Conservation (phyloP, 1,140 invertebrate genomes). For the Caligus rogercresseyi region DNA sequence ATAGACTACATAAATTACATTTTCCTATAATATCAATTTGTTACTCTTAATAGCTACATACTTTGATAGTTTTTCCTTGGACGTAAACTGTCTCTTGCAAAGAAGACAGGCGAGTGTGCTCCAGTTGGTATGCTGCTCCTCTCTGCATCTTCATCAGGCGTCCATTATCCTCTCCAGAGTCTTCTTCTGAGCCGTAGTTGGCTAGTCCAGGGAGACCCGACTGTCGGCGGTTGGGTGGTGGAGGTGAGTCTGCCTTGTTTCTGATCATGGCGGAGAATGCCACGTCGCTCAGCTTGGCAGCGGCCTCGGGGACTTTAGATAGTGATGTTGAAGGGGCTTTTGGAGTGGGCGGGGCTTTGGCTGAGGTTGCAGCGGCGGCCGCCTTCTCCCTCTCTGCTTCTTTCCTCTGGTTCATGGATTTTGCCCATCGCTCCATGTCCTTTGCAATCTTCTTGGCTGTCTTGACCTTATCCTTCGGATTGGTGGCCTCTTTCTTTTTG, state of each 20-base stretch:
- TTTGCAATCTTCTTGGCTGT: slow-evolving; percentile 96
- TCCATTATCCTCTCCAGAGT: slow-evolving; percentile 24
- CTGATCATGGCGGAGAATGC: neutral
- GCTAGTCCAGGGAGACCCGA: slow-evolving; percentile 39
- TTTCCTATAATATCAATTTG: slow-evolving; percentile 1
- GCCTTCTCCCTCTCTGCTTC: slow-evolving; percentile 23
- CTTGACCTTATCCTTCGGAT: slow-evolving; percentile 79
- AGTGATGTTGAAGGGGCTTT: neutral
- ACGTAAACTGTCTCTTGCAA: slow-evolving; percentile 80
- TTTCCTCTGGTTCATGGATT: slow-evolving; percentile 77
- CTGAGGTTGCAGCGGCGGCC: slow-evolving; percentile 19
- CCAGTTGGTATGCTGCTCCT: slow-evolving; percentile 53
- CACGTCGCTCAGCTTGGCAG: neutral
- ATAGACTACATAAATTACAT: too few relatives aligned
- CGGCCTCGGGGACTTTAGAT: too few relatives aligned
- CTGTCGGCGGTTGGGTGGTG: neutral
- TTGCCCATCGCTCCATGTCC: slow-evolving; percentile 90
- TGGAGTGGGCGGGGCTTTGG: neutral
- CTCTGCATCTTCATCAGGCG: too few relatives aligned
- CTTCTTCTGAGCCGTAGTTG: slow-evolving; percentile 45
- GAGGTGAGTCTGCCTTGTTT: neutral
- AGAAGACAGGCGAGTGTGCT: slow-evolving; percentile 77
- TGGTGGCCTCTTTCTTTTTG: slow-evolving; percentile 30
- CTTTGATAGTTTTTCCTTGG: slow-evolving; percentile 56
- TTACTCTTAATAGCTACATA: slow-evolving; percentile 21